phyloP scores from a whole-genome alignment of 2,113 vertebrate species.

The Tamias sibiricus region DNA sequence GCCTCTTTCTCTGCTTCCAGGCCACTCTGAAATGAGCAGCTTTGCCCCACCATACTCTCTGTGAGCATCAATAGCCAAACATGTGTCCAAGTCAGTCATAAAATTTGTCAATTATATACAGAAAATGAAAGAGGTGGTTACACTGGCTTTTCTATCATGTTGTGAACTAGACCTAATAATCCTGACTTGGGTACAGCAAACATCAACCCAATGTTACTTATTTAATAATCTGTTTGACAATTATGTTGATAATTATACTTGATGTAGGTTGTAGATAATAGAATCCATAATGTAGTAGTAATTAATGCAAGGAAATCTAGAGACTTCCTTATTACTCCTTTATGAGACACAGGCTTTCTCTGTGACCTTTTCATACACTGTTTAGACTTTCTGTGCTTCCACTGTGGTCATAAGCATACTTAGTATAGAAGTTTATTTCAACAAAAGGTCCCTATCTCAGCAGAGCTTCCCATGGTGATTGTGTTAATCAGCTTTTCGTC shows the following conservation, averaged over 20 bases:
- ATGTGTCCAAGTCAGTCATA: not conserved
- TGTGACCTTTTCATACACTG: not conserved
- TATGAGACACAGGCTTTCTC: not conserved
- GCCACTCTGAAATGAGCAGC: too few species aligned
- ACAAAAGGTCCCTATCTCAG: not conserved
- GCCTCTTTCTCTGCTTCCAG: too few species aligned
- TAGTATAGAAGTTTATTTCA: not conserved
- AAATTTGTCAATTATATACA: not conserved
- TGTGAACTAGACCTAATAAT: not conserved
- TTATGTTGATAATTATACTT: not conserved
- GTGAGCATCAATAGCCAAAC: not conserved
- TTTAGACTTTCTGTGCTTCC: not conserved
- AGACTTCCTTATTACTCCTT: not conserved
- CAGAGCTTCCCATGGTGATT: not conserved
- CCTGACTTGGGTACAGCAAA: not conserved
- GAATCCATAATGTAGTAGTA: not conserved
- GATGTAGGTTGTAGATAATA: not conserved
- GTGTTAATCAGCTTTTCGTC: too few species aligned
- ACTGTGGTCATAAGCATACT: not conserved
- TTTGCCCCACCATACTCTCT: not conserved
- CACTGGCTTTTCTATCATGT: not conserved
- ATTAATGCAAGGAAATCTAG: not conserved
- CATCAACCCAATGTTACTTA: not conserved
- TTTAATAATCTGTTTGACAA: not conserved
- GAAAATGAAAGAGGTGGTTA: not conserved